phyloP scores from a whole-genome alignment of 1,140 invertebrate genomes.

The Limonius californicus region DNA sequence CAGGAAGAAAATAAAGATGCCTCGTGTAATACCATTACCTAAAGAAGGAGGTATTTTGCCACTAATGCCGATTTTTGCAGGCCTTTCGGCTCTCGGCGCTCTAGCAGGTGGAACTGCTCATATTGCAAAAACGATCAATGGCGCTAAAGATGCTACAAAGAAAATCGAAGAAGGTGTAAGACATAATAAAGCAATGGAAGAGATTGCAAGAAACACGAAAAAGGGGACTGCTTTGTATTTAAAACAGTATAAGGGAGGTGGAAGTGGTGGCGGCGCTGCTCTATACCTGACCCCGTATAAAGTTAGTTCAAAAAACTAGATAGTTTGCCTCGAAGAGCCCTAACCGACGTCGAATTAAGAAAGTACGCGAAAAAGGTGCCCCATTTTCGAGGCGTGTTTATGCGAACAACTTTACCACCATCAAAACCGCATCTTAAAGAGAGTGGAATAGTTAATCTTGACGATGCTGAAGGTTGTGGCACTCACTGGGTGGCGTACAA shows the following conservation, averaged over 20 bases:
- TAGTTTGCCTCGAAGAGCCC: constrained; percentile 11
- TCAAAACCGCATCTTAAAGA: constrained; percentile 8
- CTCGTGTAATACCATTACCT: constrained; percentile 38
- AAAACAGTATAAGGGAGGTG: constrained; percentile 28
- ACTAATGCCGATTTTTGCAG: constrained; percentile 42
- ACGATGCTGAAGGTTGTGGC: neutral
- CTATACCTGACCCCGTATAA: constrained; percentile 17
- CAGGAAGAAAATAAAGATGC: constrained; percentile 24
- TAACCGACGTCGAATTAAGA: constrained; percentile 11
- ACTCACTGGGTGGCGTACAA: constrained; percentile 17
- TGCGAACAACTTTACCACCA: neutral
- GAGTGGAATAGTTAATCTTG: constrained; percentile 15
- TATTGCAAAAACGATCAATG: constrained; percentile 38
- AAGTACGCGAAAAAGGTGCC: constrained; percentile 14
- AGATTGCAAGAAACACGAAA: constrained; percentile 30
- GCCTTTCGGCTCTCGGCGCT: constrained; percentile 39
- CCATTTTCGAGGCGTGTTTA: constrained; percentile 18
- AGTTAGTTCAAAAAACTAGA: neutral
- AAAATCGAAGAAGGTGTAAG: constrained; percentile 32
- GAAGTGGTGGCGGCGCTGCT: neutral
- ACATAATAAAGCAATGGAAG: constrained; percentile 39
- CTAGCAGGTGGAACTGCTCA: constrained; percentile 38
- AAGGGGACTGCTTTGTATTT: constrained; percentile 31
- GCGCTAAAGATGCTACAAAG: constrained; percentile 25
- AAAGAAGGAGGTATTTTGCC: constrained; percentile 43